phyloP scores from a whole-genome alignment of 2,113 vertebrate species.

The Neodon shergylaensis region DNA sequence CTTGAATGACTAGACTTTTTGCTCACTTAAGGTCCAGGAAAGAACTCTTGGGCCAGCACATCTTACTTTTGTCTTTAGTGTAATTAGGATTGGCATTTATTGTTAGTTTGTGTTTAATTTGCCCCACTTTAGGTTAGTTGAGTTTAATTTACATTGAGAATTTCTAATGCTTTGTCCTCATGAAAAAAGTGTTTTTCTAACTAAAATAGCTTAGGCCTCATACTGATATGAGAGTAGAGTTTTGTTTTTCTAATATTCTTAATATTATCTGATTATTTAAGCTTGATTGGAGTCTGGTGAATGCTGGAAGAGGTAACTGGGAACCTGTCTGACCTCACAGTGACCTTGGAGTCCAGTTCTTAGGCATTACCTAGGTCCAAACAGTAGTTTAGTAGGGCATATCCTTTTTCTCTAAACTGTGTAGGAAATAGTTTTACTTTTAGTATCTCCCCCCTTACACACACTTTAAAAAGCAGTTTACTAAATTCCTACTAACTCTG shows the following conservation, averaged over 20 bases:
- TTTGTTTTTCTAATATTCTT: neutral
- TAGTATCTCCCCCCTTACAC: neutral
- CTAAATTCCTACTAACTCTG: neutral
- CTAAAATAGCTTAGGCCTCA: neutral
- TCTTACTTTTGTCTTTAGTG: conserved; percentile 14
- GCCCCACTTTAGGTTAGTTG: neutral
- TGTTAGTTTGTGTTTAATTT: conserved; percentile 32
- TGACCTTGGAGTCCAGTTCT: neutral
- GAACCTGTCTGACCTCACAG: neutral
- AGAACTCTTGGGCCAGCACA: neutral
- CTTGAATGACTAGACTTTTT: neutral
- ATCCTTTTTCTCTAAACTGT: neutral
- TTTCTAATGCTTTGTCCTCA: neutral
- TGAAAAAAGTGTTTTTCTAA: conserved; percentile 25
- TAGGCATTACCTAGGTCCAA: neutral
- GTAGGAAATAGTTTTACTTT: neutral
- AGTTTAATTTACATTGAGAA: conserved; percentile 2
- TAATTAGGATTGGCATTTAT: neutral
- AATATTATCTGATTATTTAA: neutral
- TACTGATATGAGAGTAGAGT: neutral
- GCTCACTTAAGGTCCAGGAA: neutral
- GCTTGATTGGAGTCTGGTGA: neutral
- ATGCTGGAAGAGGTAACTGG: neutral
- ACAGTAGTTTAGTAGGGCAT: neutral
- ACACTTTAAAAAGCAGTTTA: neutral